Evolutionary conservation across 2,113 vertebrate species (phyloP), one percentile per base, ranked within the genome.

Genomic region (Perca fluviatilis): DNA sequence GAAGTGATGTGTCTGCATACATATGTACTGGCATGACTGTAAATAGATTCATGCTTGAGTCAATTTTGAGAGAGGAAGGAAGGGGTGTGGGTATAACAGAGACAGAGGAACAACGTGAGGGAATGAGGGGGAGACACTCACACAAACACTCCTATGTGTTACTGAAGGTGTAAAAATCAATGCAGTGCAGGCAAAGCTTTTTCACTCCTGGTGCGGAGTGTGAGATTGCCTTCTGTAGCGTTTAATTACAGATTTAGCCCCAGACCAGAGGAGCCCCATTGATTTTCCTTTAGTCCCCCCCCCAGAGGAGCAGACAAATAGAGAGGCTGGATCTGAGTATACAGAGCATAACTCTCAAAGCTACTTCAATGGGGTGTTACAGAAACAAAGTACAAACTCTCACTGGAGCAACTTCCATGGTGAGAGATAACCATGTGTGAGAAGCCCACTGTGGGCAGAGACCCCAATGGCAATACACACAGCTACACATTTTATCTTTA

Each of bases 121-220:
- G 74, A 77, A 77, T 54, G 61, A 65, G 56, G 77, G 27, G 61
- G 69, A 67, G 25, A 56, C 15, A 70, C n/a, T 7, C 58, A 65
- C 72, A 74, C 57, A 56, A 58, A 54, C 74, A 77, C 80, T 85
- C 76, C 83, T 74, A 85, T 80, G 86, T 88, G 94, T 89, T 93
- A 85, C 66, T 65, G 83, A 89, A 91, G 90, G 91, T 94, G 92
- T 91, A 89, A 94, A 94, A 94, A 94, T 92, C 92, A 88, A 94
- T 94, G 86, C 18, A 69, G 85, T 68, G 74, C 77, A 89, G 71
- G 78, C 67, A 90, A 85, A 85, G 90, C 90, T 88, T 87, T 88
- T 78, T 79, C 78, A 82, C 86, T 81, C 61, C 60, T 60, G 73
- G 69, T 62, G 74, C 77, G 10, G 80, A 84, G 90, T 91, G 88